Base-by-base conservation (phyloP, 2,888 invertebrate genomes). In the Junonia oenone region DNA sequence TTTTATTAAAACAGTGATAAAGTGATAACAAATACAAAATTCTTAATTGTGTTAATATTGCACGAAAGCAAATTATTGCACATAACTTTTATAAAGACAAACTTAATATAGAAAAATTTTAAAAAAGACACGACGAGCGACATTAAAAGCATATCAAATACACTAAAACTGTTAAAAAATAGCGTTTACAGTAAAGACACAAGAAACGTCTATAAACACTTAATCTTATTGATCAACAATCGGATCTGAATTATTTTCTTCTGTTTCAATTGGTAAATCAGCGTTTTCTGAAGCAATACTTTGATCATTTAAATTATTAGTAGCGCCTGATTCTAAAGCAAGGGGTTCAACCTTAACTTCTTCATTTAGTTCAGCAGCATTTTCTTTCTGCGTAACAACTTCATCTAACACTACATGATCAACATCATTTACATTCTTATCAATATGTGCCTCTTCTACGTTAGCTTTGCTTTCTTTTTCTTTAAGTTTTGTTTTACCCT, bases 401-500 rank as follows among this genome's bases (percentile, higher is more conserved):
- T n/a, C 19, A 14, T 40, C 26, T 26, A 14, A 33, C 9, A 15
- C 38, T n/a, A 33, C n/a, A 35, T 33, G 38, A 19, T 54, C 51
- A 38, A 43, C 31, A 15, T 52, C 40, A 40, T 47, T 0, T 22
- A 17, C 29, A 45, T 37, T 51, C 35, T 61, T 50, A 14, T 63
- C 58, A 29, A 48, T 17, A 22, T 38, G 35, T n/a, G 3, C 35
- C 31, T 50, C 43, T 17, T 38, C 35, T 46, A 45, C 37, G 31
- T 35, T 33, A 40, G n/a, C 17, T 56, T 61, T 48, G 48, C 59
- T 55, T 49, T 60, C 35, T 26, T 51, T 55, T 45, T 50, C 61
- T 59, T 11, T 63, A 46, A 2, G n/a, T 13, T 43, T 22, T 13
- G 62, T 63, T 61, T 52, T 59, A 61, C 49, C 65, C 56, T 55